phyloP scores from a whole-genome alignment of 2,888 invertebrate species.

The Amorpha juglandis region DNA sequence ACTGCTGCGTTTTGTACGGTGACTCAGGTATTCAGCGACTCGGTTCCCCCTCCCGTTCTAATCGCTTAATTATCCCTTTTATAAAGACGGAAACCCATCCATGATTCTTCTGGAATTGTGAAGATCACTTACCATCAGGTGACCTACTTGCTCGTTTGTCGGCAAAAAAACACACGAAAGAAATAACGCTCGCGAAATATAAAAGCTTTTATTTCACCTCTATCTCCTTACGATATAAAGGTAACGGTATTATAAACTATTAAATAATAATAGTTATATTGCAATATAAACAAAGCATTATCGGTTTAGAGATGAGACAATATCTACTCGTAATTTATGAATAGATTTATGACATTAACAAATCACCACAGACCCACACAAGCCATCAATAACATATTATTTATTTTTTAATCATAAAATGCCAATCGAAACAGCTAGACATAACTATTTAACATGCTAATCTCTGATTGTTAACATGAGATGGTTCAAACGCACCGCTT shows the following conservation, averaged over 20 bases:
- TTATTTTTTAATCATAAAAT: slow-evolving; percentile 55
- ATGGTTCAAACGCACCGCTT: slow-evolving; percentile 64
- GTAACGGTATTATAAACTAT: slow-evolving; percentile 1
- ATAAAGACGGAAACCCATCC: too few relatives aligned
- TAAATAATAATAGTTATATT: not conserved
- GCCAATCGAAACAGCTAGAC: slow-evolving; percentile 53
- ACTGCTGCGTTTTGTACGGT: too few relatives aligned
- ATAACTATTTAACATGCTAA: slow-evolving; percentile 72
- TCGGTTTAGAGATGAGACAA: slow-evolving; percentile 11
- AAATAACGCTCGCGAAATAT: too few relatives aligned
- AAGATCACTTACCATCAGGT: too few relatives aligned
- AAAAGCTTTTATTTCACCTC: too few relatives aligned
- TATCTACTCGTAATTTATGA: slow-evolving; percentile 14
- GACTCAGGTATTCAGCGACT: too few relatives aligned
- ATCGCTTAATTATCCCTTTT: too few relatives aligned
- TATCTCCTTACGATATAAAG: not conserved
- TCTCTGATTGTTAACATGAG: slow-evolving; percentile 76
- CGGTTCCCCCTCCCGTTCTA: too few relatives aligned
- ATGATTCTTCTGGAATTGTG: too few relatives aligned
- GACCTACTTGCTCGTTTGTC: too few relatives aligned
- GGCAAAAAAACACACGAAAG: too few relatives aligned
- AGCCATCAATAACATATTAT: slow-evolving; percentile 42
- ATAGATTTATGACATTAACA: slow-evolving; percentile 24
- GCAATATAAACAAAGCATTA: slow-evolving; percentile 1
- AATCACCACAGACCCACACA: slow-evolving; percentile 19